Evolutionary conservation across 2,888 invertebrate species (phyloP).

Genomic region (Chymomyza fuscimana): DNA sequence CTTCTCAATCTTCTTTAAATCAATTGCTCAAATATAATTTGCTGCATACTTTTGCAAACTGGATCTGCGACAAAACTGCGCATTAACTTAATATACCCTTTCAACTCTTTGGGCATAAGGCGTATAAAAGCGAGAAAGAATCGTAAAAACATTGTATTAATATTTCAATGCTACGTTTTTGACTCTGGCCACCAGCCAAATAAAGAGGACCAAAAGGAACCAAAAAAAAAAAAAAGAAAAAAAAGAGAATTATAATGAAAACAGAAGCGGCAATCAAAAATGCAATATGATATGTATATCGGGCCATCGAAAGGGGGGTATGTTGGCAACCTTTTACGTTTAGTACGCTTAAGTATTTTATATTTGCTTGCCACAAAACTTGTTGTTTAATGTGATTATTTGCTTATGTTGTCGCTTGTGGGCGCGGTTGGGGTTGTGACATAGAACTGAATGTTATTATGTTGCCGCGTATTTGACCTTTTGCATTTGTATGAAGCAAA

Average conservation of each 20-base stretch:
- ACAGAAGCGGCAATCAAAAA: conserved; percentile 21
- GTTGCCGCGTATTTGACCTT: conserved; percentile 8
- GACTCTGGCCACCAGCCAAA: conserved; percentile 18
- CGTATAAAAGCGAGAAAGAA: background rate
- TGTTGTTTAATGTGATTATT: conserved; percentile 29
- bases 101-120: no score
- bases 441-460: background rate
- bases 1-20: no score
- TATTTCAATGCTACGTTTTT: conserved; percentile 20
- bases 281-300: conserved; percentile 20
- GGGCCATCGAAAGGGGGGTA: background rate
- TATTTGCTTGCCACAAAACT: conserved; percentile 17
- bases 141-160: background rate
- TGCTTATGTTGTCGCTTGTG: conserved; percentile 26
- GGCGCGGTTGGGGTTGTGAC: no score
- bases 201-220: background rate
- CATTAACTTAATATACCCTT: no score
- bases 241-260: background rate
- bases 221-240: background rate
- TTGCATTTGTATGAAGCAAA: background rate
- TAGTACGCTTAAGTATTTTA: conserved; percentile 8
- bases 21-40: no score
- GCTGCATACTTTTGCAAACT: no score
- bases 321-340: conserved; percentile 5
- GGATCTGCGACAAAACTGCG: no score